These are phyloP conservation scores for Stichopus chloronotus DNA, from an alignment of 35 echinoderm and acorn worm genomes.

Conservation along the genomic window DNA sequence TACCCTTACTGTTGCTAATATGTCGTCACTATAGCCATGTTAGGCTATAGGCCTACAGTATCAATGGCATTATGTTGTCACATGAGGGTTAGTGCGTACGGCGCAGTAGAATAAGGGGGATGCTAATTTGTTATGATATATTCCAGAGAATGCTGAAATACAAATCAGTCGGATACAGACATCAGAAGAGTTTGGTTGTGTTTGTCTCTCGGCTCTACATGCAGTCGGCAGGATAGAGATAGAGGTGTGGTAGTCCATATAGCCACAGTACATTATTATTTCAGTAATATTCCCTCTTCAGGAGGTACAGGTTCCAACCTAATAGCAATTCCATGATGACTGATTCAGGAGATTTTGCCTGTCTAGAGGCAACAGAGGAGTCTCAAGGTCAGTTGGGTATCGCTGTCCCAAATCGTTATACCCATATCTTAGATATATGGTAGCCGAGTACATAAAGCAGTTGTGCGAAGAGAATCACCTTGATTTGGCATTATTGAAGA, in stretches of 20 bases:
- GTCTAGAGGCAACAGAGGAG: neutral
- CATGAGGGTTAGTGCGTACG: neutral
- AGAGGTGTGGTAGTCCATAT: constrained; percentile 2
- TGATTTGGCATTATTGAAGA: neutral
- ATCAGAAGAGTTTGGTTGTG: neutral
- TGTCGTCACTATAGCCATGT: neutral
- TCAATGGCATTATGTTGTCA: neutral
- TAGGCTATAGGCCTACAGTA: neutral
- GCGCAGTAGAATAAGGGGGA: neutral
- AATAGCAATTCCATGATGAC: neutral
- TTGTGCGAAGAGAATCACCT: neutral
- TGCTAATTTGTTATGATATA: neutral
- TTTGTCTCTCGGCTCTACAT: neutral
- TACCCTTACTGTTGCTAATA: neutral
- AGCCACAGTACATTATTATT: too few species aligned
- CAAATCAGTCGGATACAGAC: neutral
- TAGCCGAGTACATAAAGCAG: constrained; percentile 18
- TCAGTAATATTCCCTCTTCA: too few species aligned
- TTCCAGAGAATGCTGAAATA: neutral
- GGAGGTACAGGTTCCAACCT: too few species aligned
- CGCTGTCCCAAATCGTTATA: neutral
- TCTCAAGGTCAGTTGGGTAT: too few species aligned
- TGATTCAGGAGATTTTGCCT: constrained; percentile 9
- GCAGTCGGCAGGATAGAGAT: too few species aligned
- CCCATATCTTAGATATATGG: constrained; percentile 22